Base-by-base conservation (phyloP, 2,888 invertebrate species). In the Eretmocerus hayati region DNA sequence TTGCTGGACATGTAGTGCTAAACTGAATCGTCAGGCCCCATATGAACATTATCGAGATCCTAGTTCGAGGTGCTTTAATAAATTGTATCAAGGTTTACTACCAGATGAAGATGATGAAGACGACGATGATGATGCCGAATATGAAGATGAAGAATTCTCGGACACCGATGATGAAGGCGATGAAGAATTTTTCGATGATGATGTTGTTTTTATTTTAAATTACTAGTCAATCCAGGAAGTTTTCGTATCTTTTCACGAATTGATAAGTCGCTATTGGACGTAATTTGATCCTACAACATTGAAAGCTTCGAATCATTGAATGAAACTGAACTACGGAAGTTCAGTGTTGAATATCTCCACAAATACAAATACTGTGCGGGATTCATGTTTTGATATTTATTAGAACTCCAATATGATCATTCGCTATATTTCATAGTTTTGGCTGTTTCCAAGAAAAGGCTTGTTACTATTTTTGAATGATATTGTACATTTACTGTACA, bases 1-100 rank as follows among this genome's bases (percentile, higher is more conserved):
- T 67, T 84, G 83, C 62, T 84, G 83, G 82, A 57, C 80, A 13
- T 84, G 83, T 59, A 62, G 65, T 20, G 55, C 46, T 13, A 58
- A 65, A 18, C 65, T 83, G 35, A 69, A 75, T 50, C 64, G 66
- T 2, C 58, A 62, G 5, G 71, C 72, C 55, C 83, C 83, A 0
- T 83, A 83, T 60, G 52, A 59, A 3, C 83, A 83, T 62, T 83
- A 75, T 62, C 74, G 68, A 53, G 64, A 73, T 56, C 61, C 70
- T 0, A 56, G 59, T 19, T 73, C 75, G 1, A 57, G 56, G 2
- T 82, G 82, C 59, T 76, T 66, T 56, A 75, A 77, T 40, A 66
- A 68, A 55, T 71, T 82, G 19, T 78, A 79, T 61, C 62, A 68
- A 44, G 72, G 71, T 11, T 48, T 67, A 16, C 56, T 62, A n/a